Percentiles rank a stretch among this genome's conserved stretches.
phyloP scores from a whole-genome alignment of 2,888 invertebrate genomes.

The Anoplius nigerrimus region DNA sequence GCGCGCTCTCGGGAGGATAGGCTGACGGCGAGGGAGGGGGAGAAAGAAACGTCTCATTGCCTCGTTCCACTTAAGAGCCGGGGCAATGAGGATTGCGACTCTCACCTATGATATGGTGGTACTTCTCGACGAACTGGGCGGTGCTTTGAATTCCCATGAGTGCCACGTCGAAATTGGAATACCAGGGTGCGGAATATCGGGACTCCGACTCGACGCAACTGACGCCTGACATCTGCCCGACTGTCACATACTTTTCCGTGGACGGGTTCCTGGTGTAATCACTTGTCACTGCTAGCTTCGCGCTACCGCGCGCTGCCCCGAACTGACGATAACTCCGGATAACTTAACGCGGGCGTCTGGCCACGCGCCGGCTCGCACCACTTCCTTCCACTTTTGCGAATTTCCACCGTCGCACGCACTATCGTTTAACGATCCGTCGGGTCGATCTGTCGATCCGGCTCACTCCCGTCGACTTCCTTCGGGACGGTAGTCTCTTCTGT shows the following conservation, averaged over 20 bases:
- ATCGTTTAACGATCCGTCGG: no score
- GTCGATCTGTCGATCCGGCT: no score
- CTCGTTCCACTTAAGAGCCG: neutral
- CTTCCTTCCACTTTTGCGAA: constrained; percentile 34
- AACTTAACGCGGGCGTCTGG: constrained; percentile 28
- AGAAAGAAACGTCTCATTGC: no score
- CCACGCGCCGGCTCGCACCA: constrained; percentile 41
- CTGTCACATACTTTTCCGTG: constrained; percentile 38
- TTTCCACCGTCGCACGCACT: no score
- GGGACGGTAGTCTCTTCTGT: no score
- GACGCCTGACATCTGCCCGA: constrained; percentile 61
- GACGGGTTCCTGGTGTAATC: neutral
- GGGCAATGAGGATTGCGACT: neutral
- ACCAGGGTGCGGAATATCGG: constrained; percentile 58
- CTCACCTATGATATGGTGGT: constrained; percentile 72
- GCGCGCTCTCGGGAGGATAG: no score
- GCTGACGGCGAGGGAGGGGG: no score
- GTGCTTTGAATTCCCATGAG: constrained; percentile 76
- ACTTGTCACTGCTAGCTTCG: constrained; percentile 9
- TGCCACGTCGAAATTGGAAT: constrained; percentile 63
- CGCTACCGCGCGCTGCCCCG: neutral
- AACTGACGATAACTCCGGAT: neutral
- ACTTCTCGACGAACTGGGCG: constrained; percentile 73
- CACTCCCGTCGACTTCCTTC: no score
- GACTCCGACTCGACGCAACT: constrained; percentile 55